Base-by-base conservation (phyloP, 2,888 invertebrate genomes). In the Watsonalla cultraria region DNA sequence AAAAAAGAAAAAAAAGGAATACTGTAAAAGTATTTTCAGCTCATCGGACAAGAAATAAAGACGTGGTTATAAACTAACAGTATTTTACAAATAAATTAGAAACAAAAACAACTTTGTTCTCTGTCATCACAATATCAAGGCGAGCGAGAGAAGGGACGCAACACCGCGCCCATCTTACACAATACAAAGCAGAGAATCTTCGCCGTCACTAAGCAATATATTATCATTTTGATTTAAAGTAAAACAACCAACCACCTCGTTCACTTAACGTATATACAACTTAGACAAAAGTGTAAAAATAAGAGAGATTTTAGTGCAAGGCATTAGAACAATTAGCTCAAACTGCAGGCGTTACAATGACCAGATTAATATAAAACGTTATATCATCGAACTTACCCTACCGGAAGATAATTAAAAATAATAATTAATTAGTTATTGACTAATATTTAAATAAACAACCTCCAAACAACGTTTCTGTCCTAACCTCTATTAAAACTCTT, bases 71-170 rank as follows among this genome's bases (percentile, higher is more conserved):
- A 84, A 80, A 78, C 78, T 86, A 89, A 86, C 81, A 83, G 78
- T 85, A 86, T 71, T 78, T 78, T 87, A 90, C 87, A 88, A 90
- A 89, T 89, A 89, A 90, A 88, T 90, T 85, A 90, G 86, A 90
- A 90, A 89, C 88, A 87, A 88, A 89, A 90, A 90, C 89, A 89
- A 87, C 80, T 84, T 88, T 88, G 88, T 87, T 88, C 89, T 84
- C 84, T 69, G 72, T 74, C 77, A 87, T 89, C 87, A 88, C 86
- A 84, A 78, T 72, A 74, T 67, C 66, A 74, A 78, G 77, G 80
- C 80, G 66, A 68, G 74, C 71, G 62, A 68, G 65, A 68, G 64
- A 69, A 62, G 64, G 58, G 59, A 67, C 66, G 60, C 51, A 24
- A 37, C 51, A 33, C 34, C 45, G 55, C 51, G 47, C 47, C 34